Percentiles rank a stretch among this genome's conserved stretches.
phyloP scores from a whole-genome alignment of 2,113 vertebrate genomes.

The Hirundichthys speculiger region DNA sequence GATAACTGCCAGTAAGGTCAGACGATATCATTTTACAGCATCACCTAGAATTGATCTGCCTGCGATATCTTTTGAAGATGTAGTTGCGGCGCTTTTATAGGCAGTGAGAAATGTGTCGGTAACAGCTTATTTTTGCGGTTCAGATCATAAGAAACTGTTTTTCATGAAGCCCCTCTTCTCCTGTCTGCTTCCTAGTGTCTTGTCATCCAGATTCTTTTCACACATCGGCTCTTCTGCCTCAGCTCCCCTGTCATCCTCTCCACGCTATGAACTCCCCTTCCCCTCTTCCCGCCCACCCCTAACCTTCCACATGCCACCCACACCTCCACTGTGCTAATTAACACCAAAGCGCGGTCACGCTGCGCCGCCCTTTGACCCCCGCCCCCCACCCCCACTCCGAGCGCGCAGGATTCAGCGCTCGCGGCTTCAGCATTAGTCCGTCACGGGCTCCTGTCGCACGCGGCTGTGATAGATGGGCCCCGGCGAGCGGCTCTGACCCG shows the following conservation, averaged over 20 bases:
- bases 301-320: conserved; percentile 57
- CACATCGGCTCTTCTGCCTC: conserved; percentile 30
- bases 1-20: conserved; percentile 49
- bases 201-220: conserved; percentile 52
- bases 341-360: conserved; percentile 57
- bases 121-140: too few species aligned
- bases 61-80: conserved; percentile 56
- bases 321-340: conserved; percentile 73
- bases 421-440: conserved; percentile 64
- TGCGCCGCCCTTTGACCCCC: conserved; percentile 70
- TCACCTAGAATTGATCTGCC: conserved; percentile 57
- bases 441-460: conserved; percentile 61
- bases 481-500: conserved; percentile 68
- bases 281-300: conserved; percentile 41
- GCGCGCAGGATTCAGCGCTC: conserved; percentile 48
- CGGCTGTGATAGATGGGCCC: conserved; percentile 74
- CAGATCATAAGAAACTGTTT: too few species aligned
- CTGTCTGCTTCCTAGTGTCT: conserved; percentile 21
- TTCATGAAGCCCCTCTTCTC: background rate
- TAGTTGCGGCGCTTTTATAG: conserved; percentile 35
- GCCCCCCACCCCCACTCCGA: conserved; percentile 33
- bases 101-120: conserved; percentile 24
- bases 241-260: conserved; percentile 31
- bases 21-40: conserved; percentile 53
- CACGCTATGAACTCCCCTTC: conserved; percentile 18